Percentiles rank a stretch among this genome's conserved stretches.
phyloP scores from a whole-genome alignment of 2,888 invertebrate species.

The Germaria angustata region DNA sequence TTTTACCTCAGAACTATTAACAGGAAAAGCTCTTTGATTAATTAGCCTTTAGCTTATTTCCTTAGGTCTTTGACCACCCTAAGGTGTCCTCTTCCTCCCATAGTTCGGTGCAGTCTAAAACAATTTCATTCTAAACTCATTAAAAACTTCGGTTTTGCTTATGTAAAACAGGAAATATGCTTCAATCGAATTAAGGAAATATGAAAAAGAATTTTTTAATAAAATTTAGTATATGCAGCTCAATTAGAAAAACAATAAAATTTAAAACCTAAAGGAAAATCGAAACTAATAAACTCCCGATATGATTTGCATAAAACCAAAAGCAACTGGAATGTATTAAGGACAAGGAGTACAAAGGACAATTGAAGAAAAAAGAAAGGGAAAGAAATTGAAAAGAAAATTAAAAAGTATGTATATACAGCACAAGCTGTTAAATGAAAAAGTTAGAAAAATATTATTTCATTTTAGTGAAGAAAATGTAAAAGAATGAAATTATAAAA shows the following conservation, averaged over 20 bases:
- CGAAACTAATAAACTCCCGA: conserved; percentile 40
- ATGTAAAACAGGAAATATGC: background rate
- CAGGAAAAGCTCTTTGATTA: background rate
- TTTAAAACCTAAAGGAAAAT: conserved; percentile 28
- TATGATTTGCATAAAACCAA: conserved; percentile 50
- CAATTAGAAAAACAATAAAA: conserved; percentile 47
- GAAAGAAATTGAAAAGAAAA: background rate
- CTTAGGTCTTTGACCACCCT: conserved; percentile 14
- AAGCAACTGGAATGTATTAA: background rate
- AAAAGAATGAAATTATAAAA: too few relatives aligned
- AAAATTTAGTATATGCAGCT: background rate
- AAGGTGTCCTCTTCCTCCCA: background rate
- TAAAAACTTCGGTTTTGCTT: conserved; percentile 27
- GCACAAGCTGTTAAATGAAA: too few relatives aligned
- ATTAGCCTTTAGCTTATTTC: background rate
- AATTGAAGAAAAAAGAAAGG: background rate
- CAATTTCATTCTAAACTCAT: conserved; percentile 21
- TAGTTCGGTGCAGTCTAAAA: background rate
- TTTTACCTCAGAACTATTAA: background rate
- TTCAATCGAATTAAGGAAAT: conserved; percentile 29
- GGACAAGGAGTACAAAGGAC: background rate
- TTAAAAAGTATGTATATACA: too few relatives aligned
- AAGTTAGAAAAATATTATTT: too few relatives aligned
- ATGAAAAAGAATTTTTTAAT: background rate
- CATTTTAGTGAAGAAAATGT: too few relatives aligned